phyloP scores from a whole-genome alignment of 2,888 invertebrate species.

The Sphaeridia pumilis region DNA sequence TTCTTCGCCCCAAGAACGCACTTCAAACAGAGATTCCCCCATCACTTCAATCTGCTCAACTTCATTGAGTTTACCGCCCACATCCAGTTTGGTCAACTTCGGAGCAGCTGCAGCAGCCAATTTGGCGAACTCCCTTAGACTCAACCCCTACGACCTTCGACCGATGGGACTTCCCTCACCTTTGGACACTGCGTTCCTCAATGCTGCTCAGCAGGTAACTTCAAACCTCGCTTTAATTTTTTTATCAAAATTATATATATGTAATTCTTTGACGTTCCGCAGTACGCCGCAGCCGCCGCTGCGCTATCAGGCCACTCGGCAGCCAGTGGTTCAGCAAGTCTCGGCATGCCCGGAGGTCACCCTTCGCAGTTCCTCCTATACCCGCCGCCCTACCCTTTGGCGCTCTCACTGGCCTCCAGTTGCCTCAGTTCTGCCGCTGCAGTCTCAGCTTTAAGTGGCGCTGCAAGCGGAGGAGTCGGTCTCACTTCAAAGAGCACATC shows the following conservation, averaged over 20 bases:
- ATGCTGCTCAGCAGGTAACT: constrained; percentile 67
- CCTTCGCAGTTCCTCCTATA: constrained; percentile 36
- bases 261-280: constrained; percentile 35
- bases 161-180: constrained; percentile 48
- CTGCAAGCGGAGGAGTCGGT: constrained; percentile 37
- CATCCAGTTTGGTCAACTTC: no score
- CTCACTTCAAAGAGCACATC: constrained; percentile 66
- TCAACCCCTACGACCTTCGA: constrained; percentile 32
- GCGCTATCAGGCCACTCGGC: constrained; percentile 23
- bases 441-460: constrained; percentile 43
- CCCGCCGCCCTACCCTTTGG: constrained; percentile 36
- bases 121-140: constrained; percentile 30
- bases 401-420: constrained; percentile 39
- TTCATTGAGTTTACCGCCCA: no score
- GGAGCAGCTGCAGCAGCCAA: constrained; percentile 47
- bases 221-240: not conserved
- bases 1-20: constrained; percentile 15
- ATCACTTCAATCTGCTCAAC: not conserved
- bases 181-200: constrained; percentile 69
- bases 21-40: not conserved
- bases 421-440: constrained; percentile 47
- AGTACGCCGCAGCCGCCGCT: constrained; percentile 49
- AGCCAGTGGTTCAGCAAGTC: constrained; percentile 36
- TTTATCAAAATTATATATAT: not conserved
- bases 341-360: constrained; percentile 17